Evolutionary conservation across 2,888 invertebrate species (phyloP).

Genomic region (Axea sp.): DNA sequence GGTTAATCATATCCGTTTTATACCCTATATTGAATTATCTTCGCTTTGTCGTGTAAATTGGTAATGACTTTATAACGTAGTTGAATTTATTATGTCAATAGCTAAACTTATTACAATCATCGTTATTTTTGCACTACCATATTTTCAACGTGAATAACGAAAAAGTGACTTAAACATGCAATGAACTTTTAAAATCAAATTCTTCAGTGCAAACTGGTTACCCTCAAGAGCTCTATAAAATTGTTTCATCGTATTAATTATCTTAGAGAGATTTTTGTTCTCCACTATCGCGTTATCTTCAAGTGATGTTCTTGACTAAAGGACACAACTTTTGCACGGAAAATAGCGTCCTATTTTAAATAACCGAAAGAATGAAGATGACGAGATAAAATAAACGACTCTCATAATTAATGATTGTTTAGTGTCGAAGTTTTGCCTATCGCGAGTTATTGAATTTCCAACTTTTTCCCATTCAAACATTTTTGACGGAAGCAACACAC

Average conservation of each 20-base stretch:
- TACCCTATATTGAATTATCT: too few relatives aligned
- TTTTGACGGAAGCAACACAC: slow-evolving; percentile 3
- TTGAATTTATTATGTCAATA: too few relatives aligned
- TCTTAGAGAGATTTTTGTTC: slow-evolving; percentile 16
- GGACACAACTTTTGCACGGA: slow-evolving; percentile 13
- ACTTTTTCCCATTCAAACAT: not conserved
- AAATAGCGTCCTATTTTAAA: slow-evolving; percentile 31
- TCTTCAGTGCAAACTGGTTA: too few relatives aligned
- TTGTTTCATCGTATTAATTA: slow-evolving; percentile 30
- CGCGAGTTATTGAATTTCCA: not conserved
- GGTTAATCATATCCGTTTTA: too few relatives aligned
- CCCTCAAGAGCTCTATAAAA: slow-evolving; percentile 19
- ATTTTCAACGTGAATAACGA: too few relatives aligned
- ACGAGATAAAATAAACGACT: slow-evolving; percentile 20
- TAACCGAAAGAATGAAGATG: slow-evolving; percentile 27
- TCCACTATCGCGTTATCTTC: slow-evolving; percentile 24
- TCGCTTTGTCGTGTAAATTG: too few relatives aligned
- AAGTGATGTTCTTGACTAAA: slow-evolving; percentile 20
- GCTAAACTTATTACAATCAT: too few relatives aligned
- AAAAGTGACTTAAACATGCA: too few relatives aligned
- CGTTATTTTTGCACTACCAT: too few relatives aligned
- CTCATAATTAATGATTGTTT: slow-evolving; percentile 31
- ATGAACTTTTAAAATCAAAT: too few relatives aligned
- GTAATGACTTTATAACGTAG: too few relatives aligned
- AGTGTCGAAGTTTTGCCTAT: slow-evolving; percentile 6